Percentiles rank a stretch among this genome's conserved stretches.
Evolutionary conservation across 2,113 vertebrate species (phyloP).

Genomic region (Gnathonemus echidnorhynchus): DNA sequence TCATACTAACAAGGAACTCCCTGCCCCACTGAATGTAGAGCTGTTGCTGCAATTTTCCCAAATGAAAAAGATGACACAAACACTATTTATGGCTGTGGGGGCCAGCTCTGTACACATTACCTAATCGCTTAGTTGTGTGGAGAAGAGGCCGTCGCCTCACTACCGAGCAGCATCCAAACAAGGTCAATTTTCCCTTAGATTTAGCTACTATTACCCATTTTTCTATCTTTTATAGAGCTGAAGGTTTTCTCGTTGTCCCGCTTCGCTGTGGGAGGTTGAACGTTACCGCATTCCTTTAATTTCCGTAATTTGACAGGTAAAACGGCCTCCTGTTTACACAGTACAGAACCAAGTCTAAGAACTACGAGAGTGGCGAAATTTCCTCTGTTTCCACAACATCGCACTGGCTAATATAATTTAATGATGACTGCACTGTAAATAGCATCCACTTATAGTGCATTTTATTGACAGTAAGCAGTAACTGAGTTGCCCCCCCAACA

Average conservation of each 20-base stretch:
- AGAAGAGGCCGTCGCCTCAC: not conserved
- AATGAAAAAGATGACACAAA: conserved; percentile 49
- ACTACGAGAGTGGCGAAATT: not conserved
- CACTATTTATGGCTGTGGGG: conserved; percentile 8
- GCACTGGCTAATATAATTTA: not conserved
- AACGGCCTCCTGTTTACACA: not conserved
- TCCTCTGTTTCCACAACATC: not conserved
- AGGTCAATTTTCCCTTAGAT: not conserved
- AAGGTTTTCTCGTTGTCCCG: not conserved
- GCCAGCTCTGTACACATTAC: conserved; percentile 13
- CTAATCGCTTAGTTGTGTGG: not conserved
- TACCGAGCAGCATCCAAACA: not conserved
- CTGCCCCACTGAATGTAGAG: conserved; percentile 8
- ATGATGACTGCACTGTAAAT: not conserved
- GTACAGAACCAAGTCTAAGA: not conserved
- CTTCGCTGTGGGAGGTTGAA: not conserved
- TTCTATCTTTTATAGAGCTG: not conserved
- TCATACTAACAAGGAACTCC: not conserved
- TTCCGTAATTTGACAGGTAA: not conserved
- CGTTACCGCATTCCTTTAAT: not conserved
- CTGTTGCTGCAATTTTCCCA: not conserved
- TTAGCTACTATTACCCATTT: not conserved
- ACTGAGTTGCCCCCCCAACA: not conserved
- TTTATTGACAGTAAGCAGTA: conserved; percentile 9
- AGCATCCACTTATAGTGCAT: not conserved